These are phyloP conservation scores for Phanerotoma sp. DNA, from an alignment of 2,888 invertebrate species.

Conservation along the genomic window DNA sequence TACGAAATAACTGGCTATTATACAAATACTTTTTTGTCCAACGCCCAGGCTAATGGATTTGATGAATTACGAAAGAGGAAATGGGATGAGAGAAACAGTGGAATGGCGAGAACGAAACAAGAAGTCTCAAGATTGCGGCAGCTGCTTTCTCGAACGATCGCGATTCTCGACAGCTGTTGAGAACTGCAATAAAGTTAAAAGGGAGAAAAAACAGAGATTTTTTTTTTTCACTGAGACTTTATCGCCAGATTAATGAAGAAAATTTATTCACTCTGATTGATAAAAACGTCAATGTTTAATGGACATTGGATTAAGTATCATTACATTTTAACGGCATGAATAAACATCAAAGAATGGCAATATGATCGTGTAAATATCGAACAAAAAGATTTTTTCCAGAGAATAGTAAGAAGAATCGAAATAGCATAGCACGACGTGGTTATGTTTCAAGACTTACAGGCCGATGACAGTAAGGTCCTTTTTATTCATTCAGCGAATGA, in stretches of 20 bases:
- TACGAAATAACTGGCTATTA: background rate
- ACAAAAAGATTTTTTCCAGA: background rate
- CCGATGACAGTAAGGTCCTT: slow-evolving; percentile 27
- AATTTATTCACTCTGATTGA: background rate
- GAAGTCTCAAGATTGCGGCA: slow-evolving; percentile 8
- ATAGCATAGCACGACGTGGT: slow-evolving; percentile 11
- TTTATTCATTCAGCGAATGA: slow-evolving; percentile 43
- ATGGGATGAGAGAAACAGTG: background rate
- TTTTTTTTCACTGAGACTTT: background rate
- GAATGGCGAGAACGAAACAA: background rate
- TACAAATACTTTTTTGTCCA: background rate
- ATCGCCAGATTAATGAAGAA: background rate
- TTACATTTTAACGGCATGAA: background rate
- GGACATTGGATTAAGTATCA: background rate
- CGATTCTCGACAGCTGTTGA: slow-evolving; percentile 10
- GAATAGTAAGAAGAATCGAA: background rate
- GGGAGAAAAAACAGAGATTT: background rate
- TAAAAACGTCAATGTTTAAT: slow-evolving; percentile 5
- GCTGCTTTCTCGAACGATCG: slow-evolving; percentile 2
- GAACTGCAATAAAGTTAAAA: slow-evolving; percentile 9
- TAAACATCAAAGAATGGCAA: background rate
- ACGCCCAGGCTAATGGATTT: slow-evolving; percentile 4
- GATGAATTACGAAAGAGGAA: slow-evolving; percentile 8
- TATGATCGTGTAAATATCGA: background rate
- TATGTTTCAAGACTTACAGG: slow-evolving; percentile 22